Conservation (phyloP, 2,888 invertebrate genomes). For the Drosophila hawaiiensis region DNA sequence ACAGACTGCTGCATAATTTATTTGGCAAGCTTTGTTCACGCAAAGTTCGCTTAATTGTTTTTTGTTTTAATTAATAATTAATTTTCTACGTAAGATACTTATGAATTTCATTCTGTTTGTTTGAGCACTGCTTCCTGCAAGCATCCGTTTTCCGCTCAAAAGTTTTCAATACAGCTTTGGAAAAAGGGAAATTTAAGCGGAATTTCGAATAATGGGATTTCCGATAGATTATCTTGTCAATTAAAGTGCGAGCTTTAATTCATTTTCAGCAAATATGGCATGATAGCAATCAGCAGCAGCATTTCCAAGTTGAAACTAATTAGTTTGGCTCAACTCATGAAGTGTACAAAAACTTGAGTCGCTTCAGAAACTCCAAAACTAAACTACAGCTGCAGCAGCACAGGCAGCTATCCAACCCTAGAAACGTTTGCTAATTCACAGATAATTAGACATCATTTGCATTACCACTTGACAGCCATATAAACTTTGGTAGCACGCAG, state of each 20-base stretch:
- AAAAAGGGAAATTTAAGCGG: neutral
- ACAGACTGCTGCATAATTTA: neutral
- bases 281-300: constrained; percentile 11
- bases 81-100: neutral
- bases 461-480: constrained; percentile 53
- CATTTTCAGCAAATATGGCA: constrained; percentile 2
- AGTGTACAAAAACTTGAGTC: constrained; percentile 60
- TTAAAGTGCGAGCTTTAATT: neutral
- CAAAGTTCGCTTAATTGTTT: neutral
- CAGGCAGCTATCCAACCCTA: neutral
- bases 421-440: constrained; percentile 57
- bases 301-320: constrained; percentile 40
- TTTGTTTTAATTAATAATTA: neutral
- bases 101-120: neutral
- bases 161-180: neutral
- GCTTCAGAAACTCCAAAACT: constrained; percentile 6
- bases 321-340: constrained; percentile 65
- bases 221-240: neutral
- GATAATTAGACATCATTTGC: constrained; percentile 76
- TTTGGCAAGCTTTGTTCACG: neutral
- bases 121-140: neutral
- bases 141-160: neutral
- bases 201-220: neutral
- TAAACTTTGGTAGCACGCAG: constrained; percentile 40
- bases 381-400: constrained; percentile 5